Conservation (phyloP, 2,888 invertebrate species). For the Alviniconcha strummeri region DNA sequence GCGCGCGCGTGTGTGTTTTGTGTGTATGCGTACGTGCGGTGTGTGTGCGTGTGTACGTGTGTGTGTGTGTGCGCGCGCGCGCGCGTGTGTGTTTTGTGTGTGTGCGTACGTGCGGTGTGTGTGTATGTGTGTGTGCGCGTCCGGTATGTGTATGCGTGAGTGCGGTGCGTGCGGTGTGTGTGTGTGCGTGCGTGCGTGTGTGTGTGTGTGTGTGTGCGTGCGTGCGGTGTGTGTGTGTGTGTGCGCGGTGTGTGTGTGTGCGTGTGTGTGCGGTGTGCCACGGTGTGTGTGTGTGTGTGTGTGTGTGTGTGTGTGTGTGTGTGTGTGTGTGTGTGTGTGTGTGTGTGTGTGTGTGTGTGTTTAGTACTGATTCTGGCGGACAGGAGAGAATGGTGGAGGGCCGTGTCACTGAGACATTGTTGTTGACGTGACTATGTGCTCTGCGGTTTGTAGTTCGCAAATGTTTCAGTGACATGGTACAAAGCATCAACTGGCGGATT, state of each 20-base stretch:
- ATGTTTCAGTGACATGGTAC: no score
- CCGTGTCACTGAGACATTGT: no score
- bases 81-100: neutral
- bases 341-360: constrained; percentile 20
- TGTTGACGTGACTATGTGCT: no score
- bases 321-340: constrained; percentile 13
- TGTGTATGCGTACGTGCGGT: neutral
- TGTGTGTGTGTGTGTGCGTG: no score
- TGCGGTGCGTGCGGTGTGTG: neutral
- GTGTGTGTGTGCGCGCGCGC: neutral
- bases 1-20: neutral
- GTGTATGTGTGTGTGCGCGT: constrained; percentile 11
- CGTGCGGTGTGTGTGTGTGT: neutral
- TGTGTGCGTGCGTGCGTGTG: neutral
- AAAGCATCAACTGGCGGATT: no score
- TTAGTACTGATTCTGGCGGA: neutral
- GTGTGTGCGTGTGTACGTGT: neutral
- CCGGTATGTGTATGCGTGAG: neutral
- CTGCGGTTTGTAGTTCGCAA: no score
- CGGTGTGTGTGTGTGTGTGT: neutral
- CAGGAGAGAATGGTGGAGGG: no score
- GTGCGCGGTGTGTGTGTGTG: neutral
- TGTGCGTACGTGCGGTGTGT: constrained; percentile 5
- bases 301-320: constrained; percentile 5
- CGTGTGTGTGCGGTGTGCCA: neutral